Conservation (phyloP, 64 coral and sea anemone genomes). For the Montipora sp. region DNA sequence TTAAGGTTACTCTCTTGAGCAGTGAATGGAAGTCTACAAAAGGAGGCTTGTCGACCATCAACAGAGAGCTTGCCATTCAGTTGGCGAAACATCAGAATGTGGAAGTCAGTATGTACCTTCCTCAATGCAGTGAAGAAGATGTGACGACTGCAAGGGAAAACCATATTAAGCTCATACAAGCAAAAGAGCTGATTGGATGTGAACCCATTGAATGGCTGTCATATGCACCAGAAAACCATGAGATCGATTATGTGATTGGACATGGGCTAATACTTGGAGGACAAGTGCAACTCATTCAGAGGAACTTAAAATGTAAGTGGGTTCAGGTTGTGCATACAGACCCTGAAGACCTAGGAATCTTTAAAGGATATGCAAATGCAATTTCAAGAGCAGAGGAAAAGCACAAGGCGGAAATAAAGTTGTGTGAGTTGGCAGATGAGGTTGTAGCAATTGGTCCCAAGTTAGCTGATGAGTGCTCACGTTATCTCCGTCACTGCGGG, state of each 20-base stretch:
- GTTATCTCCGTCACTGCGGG: not conserved
- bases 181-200: too few relatives aligned
- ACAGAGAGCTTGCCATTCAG: too few relatives aligned
- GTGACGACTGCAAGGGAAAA: not conserved
- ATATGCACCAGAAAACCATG: too few relatives aligned
- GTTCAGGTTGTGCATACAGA: too few relatives aligned
- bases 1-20: too few relatives aligned
- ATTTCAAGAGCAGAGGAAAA: not conserved
- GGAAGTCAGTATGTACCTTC: too few relatives aligned
- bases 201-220: too few relatives aligned
- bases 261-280: too few relatives aligned
- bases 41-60: too few relatives aligned
- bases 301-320: not conserved
- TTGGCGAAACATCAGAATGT: too few relatives aligned
- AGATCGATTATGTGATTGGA: too few relatives aligned
- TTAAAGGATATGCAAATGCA: not conserved
- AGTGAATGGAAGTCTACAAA: too few relatives aligned
- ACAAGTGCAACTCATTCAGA: not conserved
- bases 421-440: slow-evolving; percentile 1
- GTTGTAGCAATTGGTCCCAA: not conserved
- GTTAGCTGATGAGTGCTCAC: not conserved
- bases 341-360: not conserved
- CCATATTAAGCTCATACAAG: not conserved
- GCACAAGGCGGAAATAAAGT: not conserved
- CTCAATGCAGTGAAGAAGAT: slow-evolving; percentile 10